Evolutionary conservation across 2,888 invertebrate species (phyloP), one percentile per base, ranked within the genome.

Genomic region (Harpalus rufipes): DNA sequence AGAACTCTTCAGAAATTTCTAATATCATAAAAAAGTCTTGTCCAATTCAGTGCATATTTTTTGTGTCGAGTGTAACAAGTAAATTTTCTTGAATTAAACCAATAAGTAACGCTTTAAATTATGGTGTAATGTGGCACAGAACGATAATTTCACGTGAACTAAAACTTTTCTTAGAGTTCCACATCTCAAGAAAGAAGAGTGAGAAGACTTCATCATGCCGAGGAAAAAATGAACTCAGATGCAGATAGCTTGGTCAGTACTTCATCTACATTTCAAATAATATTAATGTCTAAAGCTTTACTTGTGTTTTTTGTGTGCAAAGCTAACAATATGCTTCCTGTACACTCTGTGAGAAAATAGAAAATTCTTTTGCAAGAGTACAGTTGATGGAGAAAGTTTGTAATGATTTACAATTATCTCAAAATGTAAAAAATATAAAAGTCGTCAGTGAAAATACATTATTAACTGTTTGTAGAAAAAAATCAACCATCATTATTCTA

Each of bases 171-270:
- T 39, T 58, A 10, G 78, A 81, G 51, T 76, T 41, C 65, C 51
- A 59, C 59, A 82, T 82, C 39, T 18, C 81, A 32, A 32, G 74
- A 41, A 32, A 61, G 39, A 39, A 72, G 56, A 79, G 72, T 76
- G 74, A 58, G 83, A 79, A 72, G 72, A 81, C 72, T 86, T 87
- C 90, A 93, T 92, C 93, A 94, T 94, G 94, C 92, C 93, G 92
- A 93, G 93, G 92, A 94, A 94, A 94, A 93, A 93, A 94, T 94
- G 94, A 94, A 92, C 93, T 92, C 92, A 91, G 94, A 94, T 94
- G 94, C 93, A 89, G 94, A 94, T 92, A 94, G 94, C 93, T 94
- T 94, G 94, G 94, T 94, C 91, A 91, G 91, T 91, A 90, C 89
- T 58, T 21, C 8, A 32, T 78, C 25, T 58, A 25, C 58, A 4